Base-by-base conservation (phyloP, 2,797 vertebrate species). In the Manis javanica region DNA sequence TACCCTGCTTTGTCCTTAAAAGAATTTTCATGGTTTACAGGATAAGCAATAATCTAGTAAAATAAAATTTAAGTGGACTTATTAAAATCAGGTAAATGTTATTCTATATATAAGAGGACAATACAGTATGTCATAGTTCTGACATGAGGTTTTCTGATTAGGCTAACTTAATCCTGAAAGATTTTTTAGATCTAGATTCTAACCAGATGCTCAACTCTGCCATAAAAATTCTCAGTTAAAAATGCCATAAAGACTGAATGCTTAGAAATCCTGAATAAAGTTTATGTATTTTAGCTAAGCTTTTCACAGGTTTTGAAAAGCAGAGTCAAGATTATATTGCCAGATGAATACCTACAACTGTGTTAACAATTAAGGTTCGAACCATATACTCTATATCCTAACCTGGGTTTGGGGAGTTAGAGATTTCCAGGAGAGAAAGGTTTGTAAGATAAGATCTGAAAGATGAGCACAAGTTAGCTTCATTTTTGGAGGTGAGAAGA, bases 181-280 rank as follows among this genome's bases (percentile, higher is more conserved):
- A 75, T 34, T 68, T 93, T 81, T 95, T 63, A 74, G 82, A 95
- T 72, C 39, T 69, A 29, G 26, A 79, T 46, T 46, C 46, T 46
- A 46, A 46, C 46, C 46, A 46, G 10, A 46, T 46, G 12, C 11
- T 46, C 46, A 46, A 46, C 46, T 46, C 46, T 46, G 46, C 46
- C 46, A 46, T 46, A 46, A 46, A 46, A 46, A 46, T 46, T 46
- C 46, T 46, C 46, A 46, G 46, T 46, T 46, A 46, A 46, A 46
- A 46, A 46, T 46, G 46, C 46, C 46, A 46, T 11, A 46, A 95
- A 92, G 46, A 69, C 0, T 39, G 19, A 78, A 84, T 71, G 31
- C 14, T 96, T 66, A 69, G 69, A 91, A 96, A 87, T 94, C 49
- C 9, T 90, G 84, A 96, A 57, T 77, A 86, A 97, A 91, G 42